Evolutionary conservation across 2,113 vertebrate genomes (phyloP).

Genomic region (Ciconia stormi): DNA sequence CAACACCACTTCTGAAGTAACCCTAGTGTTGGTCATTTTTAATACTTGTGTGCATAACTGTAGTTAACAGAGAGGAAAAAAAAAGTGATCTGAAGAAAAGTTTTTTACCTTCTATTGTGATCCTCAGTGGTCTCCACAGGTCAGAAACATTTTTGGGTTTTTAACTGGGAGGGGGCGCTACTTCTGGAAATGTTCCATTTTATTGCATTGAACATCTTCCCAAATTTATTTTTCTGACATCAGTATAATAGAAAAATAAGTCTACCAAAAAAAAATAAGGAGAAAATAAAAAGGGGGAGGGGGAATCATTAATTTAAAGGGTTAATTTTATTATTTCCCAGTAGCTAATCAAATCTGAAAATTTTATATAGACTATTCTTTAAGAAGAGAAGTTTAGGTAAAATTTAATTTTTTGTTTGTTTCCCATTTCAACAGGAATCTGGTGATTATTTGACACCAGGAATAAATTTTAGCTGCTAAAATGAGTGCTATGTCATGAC

Average conservation of each 20-base stretch:
- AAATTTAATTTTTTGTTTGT: not conserved
- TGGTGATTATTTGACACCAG: not conserved
- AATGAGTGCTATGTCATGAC: not conserved
- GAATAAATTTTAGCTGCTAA: not conserved
- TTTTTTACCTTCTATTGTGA: not conserved
- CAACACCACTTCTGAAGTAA: not conserved
- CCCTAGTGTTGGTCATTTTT: not conserved
- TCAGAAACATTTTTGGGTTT: not conserved
- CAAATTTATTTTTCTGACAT: not conserved
- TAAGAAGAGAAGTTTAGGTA: not conserved
- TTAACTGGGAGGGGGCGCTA: rapidly evolving
- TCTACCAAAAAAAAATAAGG: not conserved
- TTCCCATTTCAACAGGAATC: not conserved
- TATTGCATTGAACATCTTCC: not conserved
- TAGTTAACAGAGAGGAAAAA: not conserved
- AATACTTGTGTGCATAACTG: not conserved
- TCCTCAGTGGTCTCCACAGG: not conserved
- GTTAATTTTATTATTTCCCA: not conserved
- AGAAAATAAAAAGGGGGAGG: not conserved
- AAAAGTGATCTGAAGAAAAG: not conserved
- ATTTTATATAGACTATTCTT: not conserved
- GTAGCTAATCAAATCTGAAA: not conserved
- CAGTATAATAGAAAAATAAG: not conserved
- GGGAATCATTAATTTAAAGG: not conserved
- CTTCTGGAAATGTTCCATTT: not conserved